These are phyloP conservation scores for Peromyscus attwateri DNA, from an alignment of 2,797 vertebrate species.

Conservation along the genomic window DNA sequence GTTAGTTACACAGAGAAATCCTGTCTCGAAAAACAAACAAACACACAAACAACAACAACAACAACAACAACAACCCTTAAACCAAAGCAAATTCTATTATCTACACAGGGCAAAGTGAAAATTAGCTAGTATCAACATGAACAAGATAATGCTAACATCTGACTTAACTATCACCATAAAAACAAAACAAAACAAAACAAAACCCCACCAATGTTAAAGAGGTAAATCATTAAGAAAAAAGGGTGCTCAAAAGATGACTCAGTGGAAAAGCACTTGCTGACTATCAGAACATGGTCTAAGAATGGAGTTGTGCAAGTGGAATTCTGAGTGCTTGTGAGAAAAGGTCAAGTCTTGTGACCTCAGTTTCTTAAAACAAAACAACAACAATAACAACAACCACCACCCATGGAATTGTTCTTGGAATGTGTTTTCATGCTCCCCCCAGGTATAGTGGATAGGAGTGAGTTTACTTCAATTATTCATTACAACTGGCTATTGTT, in stretches of 20 bases:
- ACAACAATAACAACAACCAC: neutral
- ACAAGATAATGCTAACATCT: constrained; percentile 38
- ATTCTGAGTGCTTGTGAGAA: neutral
- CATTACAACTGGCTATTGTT: neutral
- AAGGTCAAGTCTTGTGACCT: too few species aligned
- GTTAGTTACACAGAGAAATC: neutral
- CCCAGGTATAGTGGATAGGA: neutral
- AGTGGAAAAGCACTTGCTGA: neutral
- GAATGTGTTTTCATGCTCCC: neutral
- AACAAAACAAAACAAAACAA: neutral
- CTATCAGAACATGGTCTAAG: neutral
- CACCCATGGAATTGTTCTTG: neutral
- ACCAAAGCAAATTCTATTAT: neutral
- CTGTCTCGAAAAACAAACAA: neutral
- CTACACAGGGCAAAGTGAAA: constrained; percentile 51
- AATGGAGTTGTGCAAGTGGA: neutral
- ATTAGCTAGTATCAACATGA: neutral
- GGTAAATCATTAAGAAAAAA: constrained; percentile 41
- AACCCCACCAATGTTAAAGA: neutral
- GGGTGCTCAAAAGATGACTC: neutral
- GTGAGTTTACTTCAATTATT: too few species aligned
- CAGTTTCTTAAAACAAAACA: neutral
- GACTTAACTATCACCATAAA: constrained; percentile 31
- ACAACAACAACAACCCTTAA: too few species aligned
- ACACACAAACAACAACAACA: too few species aligned